Evolutionary conservation across 2,113 vertebrate genomes (phyloP).

Genomic region (rat (Rattus norvegicus)): GRCr8 NC_086039.1:113491001-113491500

Average conservation of each 20-base stretch:
- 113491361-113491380: too few species aligned
- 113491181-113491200: neutral
- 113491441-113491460: too few species aligned
- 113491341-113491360: too few species aligned
- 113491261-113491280: neutral
- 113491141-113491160: neutral
- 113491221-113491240: neutral
- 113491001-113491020: fast-evolving
- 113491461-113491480: too few species aligned
- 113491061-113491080: neutral
- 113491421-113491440: too few species aligned
- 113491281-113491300: neutral
- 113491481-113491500: too few species aligned
- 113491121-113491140: neutral
- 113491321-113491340: neutral
- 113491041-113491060: neutral
- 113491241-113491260: neutral
- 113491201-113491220: conserved; percentile 9
- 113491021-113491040: neutral
- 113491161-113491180: neutral
- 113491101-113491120: neutral
- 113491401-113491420: too few species aligned
- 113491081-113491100: neutral
- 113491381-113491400: too few species aligned
- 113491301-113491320: neutral